Evolutionary conservation across 1,140 invertebrate species (phyloP), one percentile per base, ranked within the genome.

Genomic region (Lineus longissimus): DNA sequence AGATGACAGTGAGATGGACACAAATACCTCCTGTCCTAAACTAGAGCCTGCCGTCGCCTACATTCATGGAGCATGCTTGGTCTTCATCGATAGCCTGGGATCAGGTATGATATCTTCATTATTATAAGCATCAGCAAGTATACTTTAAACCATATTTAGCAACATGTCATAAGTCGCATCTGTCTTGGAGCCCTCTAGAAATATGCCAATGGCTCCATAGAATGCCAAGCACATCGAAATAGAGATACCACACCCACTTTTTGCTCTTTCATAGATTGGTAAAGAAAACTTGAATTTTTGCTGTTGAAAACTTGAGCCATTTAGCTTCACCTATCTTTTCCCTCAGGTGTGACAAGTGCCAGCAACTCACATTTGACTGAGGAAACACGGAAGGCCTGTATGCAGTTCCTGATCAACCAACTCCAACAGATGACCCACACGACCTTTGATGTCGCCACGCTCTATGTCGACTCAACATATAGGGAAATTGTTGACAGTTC

Each of bases 11-110:
- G 70, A 65, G 40, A 70, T 59, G 25, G 60, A 61, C 57, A 22
- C 31, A 6, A 63, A 66, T 15, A 33, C 59, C 11, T 27, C 15
- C 15, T 63, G 61, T 31, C 64, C 64, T 22, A 55, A 57, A 19
- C 63, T 78, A 45, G 70, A 75, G 11, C 72, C 78, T 31, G 69
- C 64, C 60, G 58, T 73, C 17, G 67, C 81, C 0, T 93, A 92
- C 73, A 84, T 92, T 41, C 93, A 98, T 80, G 95, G 95, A 15
- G 91, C 92, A 56, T 90, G 87, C 79, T 85, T 97, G 45, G 92
- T 93, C 0, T 94, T 98, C 68, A 82, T 98, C 1, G 96, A 99
- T 82, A 89, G 91, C 61, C 84, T 97, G 55, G 94, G 93, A 47
- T 72, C 81, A 33, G 80, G 83, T 75, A 65, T 66, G 61, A 43